Conservation (phyloP, 2,797 vertebrate species). For the Rachycentron canadum region DNA sequence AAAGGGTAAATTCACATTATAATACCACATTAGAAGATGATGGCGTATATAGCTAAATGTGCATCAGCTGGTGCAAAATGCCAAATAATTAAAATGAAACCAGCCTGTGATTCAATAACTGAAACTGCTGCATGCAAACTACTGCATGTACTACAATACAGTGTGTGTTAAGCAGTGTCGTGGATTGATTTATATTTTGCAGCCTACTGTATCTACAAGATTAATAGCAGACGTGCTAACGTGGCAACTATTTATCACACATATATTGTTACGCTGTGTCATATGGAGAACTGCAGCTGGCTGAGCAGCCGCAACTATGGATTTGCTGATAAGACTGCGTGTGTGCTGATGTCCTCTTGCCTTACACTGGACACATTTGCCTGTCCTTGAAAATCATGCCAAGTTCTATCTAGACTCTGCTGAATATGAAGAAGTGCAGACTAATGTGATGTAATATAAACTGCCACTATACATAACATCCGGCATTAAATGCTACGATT, state of each 20-base stretch:
- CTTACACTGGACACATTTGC: constrained; percentile 42
- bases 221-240: constrained; percentile 45
- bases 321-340: constrained; percentile 72
- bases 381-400: constrained; percentile 67
- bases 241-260: constrained; percentile 46
- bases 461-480: constrained; percentile 18
- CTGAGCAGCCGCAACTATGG: constrained; percentile 59
- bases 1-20: constrained; percentile 50
- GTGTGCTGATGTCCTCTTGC: constrained; percentile 53
- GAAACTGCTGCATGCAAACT: constrained; percentile 46
- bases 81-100: constrained; percentile 19
- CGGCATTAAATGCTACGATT: constrained; percentile 22
- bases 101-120: constrained; percentile 6
- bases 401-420: constrained; percentile 53
- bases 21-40: constrained; percentile 7
- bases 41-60: constrained; percentile 4
- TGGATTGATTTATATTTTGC: constrained; percentile 41
- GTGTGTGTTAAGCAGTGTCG: constrained; percentile 24
- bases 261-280: constrained; percentile 65
- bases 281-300: constrained; percentile 52
- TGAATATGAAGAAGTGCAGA: constrained; percentile 55
- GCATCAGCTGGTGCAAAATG: constrained; percentile 33
- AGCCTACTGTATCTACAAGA: constrained; percentile 45
- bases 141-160: constrained; percentile 28
- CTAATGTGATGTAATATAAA: constrained; percentile 55